A percentile compares a stretch with the other conserved stretches of the same genome.
phyloP scores from a whole-genome alignment of 2,888 invertebrate genomes.

The Mystacides longicornis region DNA sequence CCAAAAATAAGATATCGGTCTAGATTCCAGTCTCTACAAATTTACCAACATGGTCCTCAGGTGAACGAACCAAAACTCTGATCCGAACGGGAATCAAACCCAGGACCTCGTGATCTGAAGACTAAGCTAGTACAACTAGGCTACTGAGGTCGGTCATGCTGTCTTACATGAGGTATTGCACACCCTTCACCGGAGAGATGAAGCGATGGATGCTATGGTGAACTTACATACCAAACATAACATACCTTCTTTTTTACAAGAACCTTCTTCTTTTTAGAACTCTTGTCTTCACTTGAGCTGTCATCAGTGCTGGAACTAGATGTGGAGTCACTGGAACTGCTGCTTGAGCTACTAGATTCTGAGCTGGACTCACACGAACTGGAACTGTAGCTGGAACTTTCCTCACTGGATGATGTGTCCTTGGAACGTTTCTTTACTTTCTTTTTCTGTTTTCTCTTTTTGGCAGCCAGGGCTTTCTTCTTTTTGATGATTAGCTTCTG shows the following conservation, averaged over 20 bases:
- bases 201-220: no score
- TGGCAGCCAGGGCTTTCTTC: background rate
- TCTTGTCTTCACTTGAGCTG: background rate
- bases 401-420: constrained; percentile 4
- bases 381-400: background rate
- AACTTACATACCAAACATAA: no score
- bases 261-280: constrained; percentile 11
- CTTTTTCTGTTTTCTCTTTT: background rate
- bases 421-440: background rate
- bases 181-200: no score
- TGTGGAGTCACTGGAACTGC: constrained; percentile 5
- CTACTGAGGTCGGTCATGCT: no score
- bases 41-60: no score
- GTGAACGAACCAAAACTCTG: no score
- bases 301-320: constrained; percentile 2
- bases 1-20: no score
- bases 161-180: no score
- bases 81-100: no score
- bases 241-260: constrained; percentile 17
- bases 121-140: no score
- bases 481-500: background rate
- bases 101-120: no score
- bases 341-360: constrained; percentile 1
- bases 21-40: no score
- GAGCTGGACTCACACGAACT: constrained; percentile 3